Percentiles rank a stretch among this genome's conserved stretches.
Evolutionary conservation across 92 coral and sea anemone genomes (phyloP).

Genomic region (Desmophyllum pertusum): DNA sequence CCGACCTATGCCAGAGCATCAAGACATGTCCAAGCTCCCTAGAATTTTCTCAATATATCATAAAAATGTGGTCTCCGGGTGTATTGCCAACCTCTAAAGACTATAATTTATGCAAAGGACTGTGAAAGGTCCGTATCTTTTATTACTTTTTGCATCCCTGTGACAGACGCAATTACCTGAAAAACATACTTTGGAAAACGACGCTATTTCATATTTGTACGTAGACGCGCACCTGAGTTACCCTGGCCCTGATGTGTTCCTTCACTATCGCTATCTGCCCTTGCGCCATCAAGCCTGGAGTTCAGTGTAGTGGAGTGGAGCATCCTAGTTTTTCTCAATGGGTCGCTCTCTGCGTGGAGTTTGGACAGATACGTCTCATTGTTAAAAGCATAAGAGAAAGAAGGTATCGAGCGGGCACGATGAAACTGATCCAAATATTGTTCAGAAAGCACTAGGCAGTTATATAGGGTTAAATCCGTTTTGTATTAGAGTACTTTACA

Average conservation of each 20-base stretch:
- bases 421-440: background rate
- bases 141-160: background rate
- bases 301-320: slow-evolving; percentile 31
- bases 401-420: background rate
- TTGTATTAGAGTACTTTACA: background rate
- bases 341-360: slow-evolving; percentile 19
- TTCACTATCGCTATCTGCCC: slow-evolving; percentile 33
- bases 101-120: too few relatives aligned
- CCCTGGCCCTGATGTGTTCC: slow-evolving; percentile 13
- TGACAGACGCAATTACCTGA: slow-evolving; percentile 2
- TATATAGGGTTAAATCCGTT: background rate
- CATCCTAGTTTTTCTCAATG: slow-evolving; percentile 13
- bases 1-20: too few relatives aligned
- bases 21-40: too few relatives aligned
- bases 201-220: slow-evolving; percentile 40
- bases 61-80: too few relatives aligned
- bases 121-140: too few relatives aligned
- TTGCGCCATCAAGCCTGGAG: slow-evolving; percentile 15
- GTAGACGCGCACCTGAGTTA: slow-evolving; percentile 37
- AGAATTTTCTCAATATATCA: too few relatives aligned
- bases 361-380: background rate
- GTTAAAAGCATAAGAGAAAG: background rate
- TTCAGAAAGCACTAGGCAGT: background rate
- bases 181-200: slow-evolving; percentile 15
- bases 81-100: too few relatives aligned